Percentiles rank a stretch among this genome's conserved stretches.
These are phyloP conservation scores for Indicator maculatus DNA, from an alignment of 2,113 vertebrate genomes.

Conservation along the genomic window DNA sequence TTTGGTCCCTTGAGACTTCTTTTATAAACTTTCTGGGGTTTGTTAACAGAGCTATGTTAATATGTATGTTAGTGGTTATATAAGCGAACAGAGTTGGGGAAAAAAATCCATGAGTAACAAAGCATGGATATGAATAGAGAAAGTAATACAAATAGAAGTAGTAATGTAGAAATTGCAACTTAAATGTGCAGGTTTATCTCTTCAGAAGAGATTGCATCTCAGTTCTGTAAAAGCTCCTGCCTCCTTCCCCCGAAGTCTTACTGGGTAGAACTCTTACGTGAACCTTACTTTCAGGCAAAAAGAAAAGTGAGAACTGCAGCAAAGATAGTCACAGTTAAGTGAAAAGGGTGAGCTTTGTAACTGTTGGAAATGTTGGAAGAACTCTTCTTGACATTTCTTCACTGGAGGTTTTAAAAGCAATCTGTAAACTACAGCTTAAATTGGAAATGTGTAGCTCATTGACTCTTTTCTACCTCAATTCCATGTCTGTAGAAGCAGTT, in stretches of 20 bases:
- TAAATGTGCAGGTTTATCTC: background rate
- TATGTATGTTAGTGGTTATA: background rate
- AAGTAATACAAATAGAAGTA: background rate
- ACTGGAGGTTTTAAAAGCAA: background rate
- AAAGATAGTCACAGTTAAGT: background rate
- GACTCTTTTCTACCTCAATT: background rate
- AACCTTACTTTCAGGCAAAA: background rate
- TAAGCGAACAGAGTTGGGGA: background rate
- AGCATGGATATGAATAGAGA: background rate
- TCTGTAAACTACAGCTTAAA: rapidly evolving
- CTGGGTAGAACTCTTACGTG: background rate
- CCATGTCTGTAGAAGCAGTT: background rate
- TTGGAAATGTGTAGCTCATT: background rate
- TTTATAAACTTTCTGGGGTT: background rate
- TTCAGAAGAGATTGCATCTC: background rate
- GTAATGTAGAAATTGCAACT: background rate
- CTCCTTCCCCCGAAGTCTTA: background rate
- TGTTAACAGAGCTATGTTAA: background rate
- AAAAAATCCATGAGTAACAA: background rate
- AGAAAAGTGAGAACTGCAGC: background rate
- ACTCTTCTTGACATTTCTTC: background rate
- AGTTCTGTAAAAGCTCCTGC: background rate
- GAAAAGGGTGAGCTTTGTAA: background rate
- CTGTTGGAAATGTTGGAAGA: background rate
- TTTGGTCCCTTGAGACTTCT: background rate